Conservation (phyloP, 2,888 invertebrate genomes). For the Euclidia mi region DNA sequence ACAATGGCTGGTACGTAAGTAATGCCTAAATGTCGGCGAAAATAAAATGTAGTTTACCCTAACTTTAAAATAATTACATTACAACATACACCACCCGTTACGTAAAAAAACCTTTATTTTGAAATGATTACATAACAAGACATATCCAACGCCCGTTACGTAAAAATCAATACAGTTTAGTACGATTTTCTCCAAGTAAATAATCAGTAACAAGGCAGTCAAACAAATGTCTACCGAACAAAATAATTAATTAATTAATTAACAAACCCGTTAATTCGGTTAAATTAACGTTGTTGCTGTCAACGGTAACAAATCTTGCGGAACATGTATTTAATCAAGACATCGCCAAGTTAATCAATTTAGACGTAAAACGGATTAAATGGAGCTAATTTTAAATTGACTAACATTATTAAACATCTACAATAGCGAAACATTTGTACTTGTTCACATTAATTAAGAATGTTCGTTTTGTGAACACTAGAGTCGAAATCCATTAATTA, state of each 20-base stretch:
- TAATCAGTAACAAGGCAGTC: too few relatives aligned
- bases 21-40: too few relatives aligned
- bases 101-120: too few relatives aligned
- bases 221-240: neutral
- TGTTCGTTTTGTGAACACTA: slow-evolving; percentile 76
- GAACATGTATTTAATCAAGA: slow-evolving; percentile 47
- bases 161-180: too few relatives aligned
- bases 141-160: too few relatives aligned
- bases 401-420: slow-evolving; percentile 70
- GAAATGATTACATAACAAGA: too few relatives aligned
- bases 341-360: slow-evolving; percentile 58
- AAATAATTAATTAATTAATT: slow-evolving; percentile 1
- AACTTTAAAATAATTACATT: too few relatives aligned
- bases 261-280: slow-evolving; percentile 20
- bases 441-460: slow-evolving; percentile 83
- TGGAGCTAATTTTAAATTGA: slow-evolving; percentile 66
- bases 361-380: slow-evolving; percentile 62
- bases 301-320: slow-evolving; percentile 34
- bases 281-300: slow-evolving; percentile 30
- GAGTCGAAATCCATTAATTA: slow-evolving; percentile 82
- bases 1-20: too few relatives aligned
- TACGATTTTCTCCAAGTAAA: neutral
- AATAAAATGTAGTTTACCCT: too few relatives aligned
- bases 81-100: too few relatives aligned
- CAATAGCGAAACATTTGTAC: slow-evolving; percentile 77